Conservation (phyloP, 2,888 invertebrate genomes). For the Amphipoea oculea region DNA sequence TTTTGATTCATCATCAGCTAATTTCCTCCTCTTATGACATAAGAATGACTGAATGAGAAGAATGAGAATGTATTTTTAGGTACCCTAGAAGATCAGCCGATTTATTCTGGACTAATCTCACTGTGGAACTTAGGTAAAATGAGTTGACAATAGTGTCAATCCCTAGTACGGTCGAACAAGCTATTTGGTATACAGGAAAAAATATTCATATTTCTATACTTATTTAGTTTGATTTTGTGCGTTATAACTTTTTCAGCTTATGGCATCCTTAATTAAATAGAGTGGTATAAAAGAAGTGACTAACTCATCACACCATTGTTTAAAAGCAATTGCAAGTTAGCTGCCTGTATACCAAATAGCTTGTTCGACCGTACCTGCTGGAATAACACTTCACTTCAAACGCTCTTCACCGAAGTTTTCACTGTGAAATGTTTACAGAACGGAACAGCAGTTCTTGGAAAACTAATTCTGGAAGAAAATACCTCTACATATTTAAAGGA, state of each 20-base stretch:
- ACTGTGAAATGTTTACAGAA: not conserved
- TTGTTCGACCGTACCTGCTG: too few species aligned
- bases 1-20: not conserved
- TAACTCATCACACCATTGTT: too few species aligned
- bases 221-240: too few species aligned
- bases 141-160: not conserved
- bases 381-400: not conserved
- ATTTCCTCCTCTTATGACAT: not conserved
- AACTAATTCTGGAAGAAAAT: not conserved
- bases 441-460: not conserved
- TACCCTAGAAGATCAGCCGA: not conserved
- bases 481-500: not conserved
- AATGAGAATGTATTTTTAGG: not conserved
- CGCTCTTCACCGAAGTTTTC: not conserved
- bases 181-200: too few species aligned
- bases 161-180: not conserved
- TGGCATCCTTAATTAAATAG: too few species aligned
- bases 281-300: too few species aligned
- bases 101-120: not conserved
- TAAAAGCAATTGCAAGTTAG: too few species aligned
- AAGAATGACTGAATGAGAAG: not conserved
- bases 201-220: too few species aligned
- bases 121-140: not conserved
- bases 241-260: too few species aligned
- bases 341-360: too few species aligned